Percentiles rank a stretch among this genome's conserved stretches.
phyloP scores from a whole-genome alignment of 2,797 vertebrate species.

The Cyclopterus lumpus region DNA sequence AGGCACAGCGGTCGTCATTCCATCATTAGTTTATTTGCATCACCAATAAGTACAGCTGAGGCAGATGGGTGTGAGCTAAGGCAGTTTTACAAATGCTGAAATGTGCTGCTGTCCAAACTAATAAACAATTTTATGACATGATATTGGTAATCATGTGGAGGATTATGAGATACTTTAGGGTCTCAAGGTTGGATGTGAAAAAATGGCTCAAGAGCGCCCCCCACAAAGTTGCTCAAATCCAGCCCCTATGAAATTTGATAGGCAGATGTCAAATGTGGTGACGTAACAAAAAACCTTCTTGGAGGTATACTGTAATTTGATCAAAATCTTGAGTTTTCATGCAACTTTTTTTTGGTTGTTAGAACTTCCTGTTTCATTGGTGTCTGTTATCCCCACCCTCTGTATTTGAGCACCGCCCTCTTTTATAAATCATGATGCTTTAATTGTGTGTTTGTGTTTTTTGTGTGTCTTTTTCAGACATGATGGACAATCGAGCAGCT shows the following conservation, averaged over 20 bases:
- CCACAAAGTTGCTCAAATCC: no score
- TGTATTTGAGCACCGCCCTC: not conserved
- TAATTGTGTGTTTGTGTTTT: not conserved
- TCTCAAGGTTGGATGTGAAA: no score
- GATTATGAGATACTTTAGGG: no score
- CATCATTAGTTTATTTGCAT: not conserved
- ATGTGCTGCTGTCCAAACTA: no score
- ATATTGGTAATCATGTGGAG: not conserved
- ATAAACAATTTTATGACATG: not conserved
- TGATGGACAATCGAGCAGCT: slow-evolving; percentile 51
- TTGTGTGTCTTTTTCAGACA: slow-evolving; percentile 59
- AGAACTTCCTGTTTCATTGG: not conserved
- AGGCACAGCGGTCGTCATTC: not conserved
- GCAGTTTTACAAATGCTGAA: not conserved
- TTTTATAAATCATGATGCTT: not conserved
- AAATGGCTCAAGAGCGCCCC: no score
- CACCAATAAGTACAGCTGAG: not conserved
- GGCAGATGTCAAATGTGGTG: not conserved
- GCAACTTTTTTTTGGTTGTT: no score
- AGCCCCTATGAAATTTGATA: not conserved
- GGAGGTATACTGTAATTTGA: not conserved
- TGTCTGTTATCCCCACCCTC: not conserved
- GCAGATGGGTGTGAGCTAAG: not conserved
- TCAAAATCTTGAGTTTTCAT: not conserved
- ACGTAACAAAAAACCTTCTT: not conserved